Percentiles rank a stretch among this genome's conserved stretches.
phyloP scores from a whole-genome alignment of 2,113 vertebrate species.

The Coregonus clupeaformis region DNA sequence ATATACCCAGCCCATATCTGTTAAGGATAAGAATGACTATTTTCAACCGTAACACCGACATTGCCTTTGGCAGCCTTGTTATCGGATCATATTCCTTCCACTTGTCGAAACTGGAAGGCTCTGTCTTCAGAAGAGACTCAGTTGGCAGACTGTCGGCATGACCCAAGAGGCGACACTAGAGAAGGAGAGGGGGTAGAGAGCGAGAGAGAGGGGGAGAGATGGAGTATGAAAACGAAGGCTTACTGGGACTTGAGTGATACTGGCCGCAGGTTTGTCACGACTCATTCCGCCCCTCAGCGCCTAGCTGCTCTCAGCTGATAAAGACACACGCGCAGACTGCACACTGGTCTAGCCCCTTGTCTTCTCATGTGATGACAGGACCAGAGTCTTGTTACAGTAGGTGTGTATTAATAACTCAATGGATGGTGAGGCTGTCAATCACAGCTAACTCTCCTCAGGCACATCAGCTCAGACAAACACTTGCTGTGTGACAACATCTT shows the following conservation, averaged over 20 bases:
- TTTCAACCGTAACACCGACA: not conserved
- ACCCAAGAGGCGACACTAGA: not conserved
- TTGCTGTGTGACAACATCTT: no score
- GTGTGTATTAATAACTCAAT: no score
- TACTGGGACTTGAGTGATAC: slow-evolving; percentile 12
- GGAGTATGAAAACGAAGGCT: not conserved
- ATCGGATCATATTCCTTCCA: slow-evolving; percentile 11
- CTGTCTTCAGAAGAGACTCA: not conserved
- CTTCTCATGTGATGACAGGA: no score
- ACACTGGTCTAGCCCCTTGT: not conserved
- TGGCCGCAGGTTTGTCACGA: slow-evolving; percentile 40
- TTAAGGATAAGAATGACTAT: not conserved
- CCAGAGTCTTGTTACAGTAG: no score
- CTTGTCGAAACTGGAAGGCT: not conserved
- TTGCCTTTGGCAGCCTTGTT: slow-evolving; percentile 9
- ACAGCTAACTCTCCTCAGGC: no score
- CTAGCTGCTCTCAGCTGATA: slow-evolving; percentile 55
- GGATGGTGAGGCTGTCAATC: no score
- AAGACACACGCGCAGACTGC: slow-evolving; percentile 16
- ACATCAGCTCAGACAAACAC: no score
- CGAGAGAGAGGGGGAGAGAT: not conserved
- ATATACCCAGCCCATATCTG: not conserved
- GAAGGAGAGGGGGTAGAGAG: not conserved
- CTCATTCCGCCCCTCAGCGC: slow-evolving; percentile 31
- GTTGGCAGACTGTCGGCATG: not conserved